Evolutionary conservation across 2,888 invertebrate species (phyloP), one percentile per base, ranked within the genome.

Genomic region (Piscicola geometra): DNA sequence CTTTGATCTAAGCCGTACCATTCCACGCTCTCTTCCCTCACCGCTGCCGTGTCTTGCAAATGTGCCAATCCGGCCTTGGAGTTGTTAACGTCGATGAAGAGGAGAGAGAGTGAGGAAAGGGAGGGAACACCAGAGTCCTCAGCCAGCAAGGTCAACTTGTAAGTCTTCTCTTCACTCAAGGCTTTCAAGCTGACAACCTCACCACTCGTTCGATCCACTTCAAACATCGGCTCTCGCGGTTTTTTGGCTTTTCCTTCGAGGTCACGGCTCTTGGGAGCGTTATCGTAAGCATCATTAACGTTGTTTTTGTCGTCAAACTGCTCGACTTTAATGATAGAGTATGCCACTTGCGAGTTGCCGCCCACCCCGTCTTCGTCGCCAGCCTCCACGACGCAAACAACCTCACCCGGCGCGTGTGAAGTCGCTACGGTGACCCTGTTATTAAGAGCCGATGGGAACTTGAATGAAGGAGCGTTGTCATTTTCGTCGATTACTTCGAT

Each of bases 401-500:
- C 52, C 21, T 56, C 35, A 21, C 33, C 12, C 1, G 30, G 52
- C 1, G 32, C 30, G 28, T 33, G 35, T 21, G 60, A 35, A 33
- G 52, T 60, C 32, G 28, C 30, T 9, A 73, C 33, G 12, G 21
- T 21, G 32, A 64, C 36, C 33, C 33, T 47, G 73, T 32, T 73
- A 21, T 25, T n/a, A 1, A 21, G 32, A 25, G 1, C 28, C 21
- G 28, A 30, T 0, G 75, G 67, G 32, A 68, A 68, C 0, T 28
- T 75, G 75, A 75, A 68, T 18, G 47, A 33, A 15, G 68, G 67
- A 15, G 18, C n/a, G 47, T 66, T 75, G 68, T 66, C 68, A 64
- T 66, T 75, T 1, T 21, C 9, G 30, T 66, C 68, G 0, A 21
- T 5, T 28, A 68, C 35, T 2, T 18, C 1, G 2, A 75, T 64